A percentile compares a stretch with the other conserved stretches of the same genome.
These are phyloP conservation scores for Galeruca laticollis DNA, from an alignment of 2,888 invertebrate species.

Conservation along the genomic window DNA sequence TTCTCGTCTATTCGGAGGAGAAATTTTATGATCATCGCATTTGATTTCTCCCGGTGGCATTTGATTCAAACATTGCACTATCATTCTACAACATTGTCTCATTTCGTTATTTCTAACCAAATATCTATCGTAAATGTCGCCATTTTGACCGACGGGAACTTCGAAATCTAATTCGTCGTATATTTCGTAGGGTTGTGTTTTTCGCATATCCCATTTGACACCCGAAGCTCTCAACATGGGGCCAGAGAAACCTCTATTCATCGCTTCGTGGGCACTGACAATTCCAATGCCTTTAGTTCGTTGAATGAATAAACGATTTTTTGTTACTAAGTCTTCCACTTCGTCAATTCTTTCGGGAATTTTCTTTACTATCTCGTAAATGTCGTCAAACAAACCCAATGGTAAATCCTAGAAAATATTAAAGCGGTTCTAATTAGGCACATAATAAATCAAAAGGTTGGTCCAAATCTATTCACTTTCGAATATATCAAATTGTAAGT, in stretches of 20 bases:
- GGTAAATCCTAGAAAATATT: constrained; percentile 73
- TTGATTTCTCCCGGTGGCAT: constrained; percentile 86
- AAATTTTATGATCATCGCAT: constrained; percentile 84
- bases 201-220: constrained; percentile 89
- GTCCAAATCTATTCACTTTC: too few relatives aligned
- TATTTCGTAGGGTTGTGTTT: constrained; percentile 85
- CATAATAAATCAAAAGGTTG: too few relatives aligned
- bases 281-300: constrained; percentile 81
- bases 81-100: constrained; percentile 82
- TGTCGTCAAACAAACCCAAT: constrained; percentile 82
- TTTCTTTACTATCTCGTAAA: constrained; percentile 77
- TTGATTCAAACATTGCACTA: constrained; percentile 84
- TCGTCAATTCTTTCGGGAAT: constrained; percentile 85
- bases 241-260: constrained; percentile 72
- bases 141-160: constrained; percentile 82
- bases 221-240: constrained; percentile 86
- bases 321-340: constrained; percentile 82
- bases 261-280: constrained; percentile 80
- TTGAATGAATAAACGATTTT: constrained; percentile 79
- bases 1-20: constrained; percentile 78
- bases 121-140: constrained; percentile 85
- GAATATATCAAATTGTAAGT: too few relatives aligned
- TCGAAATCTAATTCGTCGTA: constrained; percentile 88
- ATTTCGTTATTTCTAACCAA: constrained; percentile 77
- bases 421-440: too few relatives aligned